phyloP scores from a whole-genome alignment of 2,113 vertebrate genomes.

The Seriola rivoliana region DNA sequence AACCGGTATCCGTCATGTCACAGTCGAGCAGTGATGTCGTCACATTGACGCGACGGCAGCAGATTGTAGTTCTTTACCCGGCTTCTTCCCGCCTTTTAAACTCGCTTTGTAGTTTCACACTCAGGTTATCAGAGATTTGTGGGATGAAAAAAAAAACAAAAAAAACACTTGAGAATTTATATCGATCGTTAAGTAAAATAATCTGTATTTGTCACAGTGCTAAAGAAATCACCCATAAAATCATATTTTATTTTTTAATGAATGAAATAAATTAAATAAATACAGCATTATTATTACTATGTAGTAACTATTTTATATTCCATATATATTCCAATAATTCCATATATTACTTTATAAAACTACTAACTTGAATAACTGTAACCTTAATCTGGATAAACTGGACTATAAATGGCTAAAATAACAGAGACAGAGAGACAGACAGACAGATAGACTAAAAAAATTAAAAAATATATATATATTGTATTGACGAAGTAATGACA shows the following conservation, averaged over 20 bases:
- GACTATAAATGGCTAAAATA: background rate
- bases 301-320: no score
- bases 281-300: no score
- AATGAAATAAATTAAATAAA: no score
- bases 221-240: background rate
- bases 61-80: conserved; percentile 61
- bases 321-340: no score
- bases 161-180: background rate
- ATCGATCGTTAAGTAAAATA: background rate
- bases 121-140: background rate
- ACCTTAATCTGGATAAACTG: no score
- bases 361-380: no score
- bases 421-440: background rate
- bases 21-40: conserved; percentile 48
- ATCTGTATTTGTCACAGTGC: background rate
- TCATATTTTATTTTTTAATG: no score
- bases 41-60: conserved; percentile 14
- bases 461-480: background rate
- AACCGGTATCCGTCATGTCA: conserved; percentile 9
- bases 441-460: no score
- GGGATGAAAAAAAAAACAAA: no score
- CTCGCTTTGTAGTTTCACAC: background rate
- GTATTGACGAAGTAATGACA: background rate
- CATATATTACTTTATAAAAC: no score
- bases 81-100: background rate